Evolutionary conservation across 2,888 invertebrate species (phyloP).

Genomic region (Drosophila rellima): DNA sequence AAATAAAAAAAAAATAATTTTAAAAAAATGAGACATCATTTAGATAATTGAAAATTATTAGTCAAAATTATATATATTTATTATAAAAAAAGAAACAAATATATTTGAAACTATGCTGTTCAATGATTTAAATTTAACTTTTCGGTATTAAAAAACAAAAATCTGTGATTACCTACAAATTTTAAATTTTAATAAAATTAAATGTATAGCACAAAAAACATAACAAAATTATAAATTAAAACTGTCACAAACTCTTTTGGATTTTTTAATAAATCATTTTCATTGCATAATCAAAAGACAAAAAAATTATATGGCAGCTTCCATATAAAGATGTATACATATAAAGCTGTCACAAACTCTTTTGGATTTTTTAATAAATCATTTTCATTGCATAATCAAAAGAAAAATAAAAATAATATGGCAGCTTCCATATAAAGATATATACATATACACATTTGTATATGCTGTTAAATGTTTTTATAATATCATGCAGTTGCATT

Average conservation of each 20-base stretch:
- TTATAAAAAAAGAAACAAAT: conserved; percentile 43
- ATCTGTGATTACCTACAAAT: conserved; percentile 86
- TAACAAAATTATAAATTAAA: conserved; percentile 49
- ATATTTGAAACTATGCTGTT: conserved; percentile 77
- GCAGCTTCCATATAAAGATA: conserved; percentile 7
- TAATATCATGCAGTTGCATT: conserved; percentile 73
- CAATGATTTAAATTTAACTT: conserved; percentile 81
- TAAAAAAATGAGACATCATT: conserved; percentile 61
- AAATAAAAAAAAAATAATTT: conserved; percentile 24
- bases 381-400: conserved; percentile 34
- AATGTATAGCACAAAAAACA: conserved; percentile 70
- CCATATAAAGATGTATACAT: conserved; percentile 7
- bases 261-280: conserved; percentile 50
- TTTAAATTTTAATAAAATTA: conserved; percentile 79
- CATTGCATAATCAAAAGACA: conserved; percentile 30
- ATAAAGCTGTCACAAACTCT: conserved; percentile 32
- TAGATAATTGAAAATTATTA: conserved; percentile 84
- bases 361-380: conserved; percentile 58
- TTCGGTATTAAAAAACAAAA: conserved; percentile 84
- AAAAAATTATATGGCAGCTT: conserved; percentile 5
- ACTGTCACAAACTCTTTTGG: conserved; percentile 52
- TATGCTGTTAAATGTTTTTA: conserved; percentile 54
- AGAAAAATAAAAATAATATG: conserved; percentile 9
- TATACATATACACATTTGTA: conserved; percentile 22
- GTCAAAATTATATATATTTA: conserved; percentile 81